Conservation (phyloP, 2,888 invertebrate species). For the Amphipyra berbera region DNA sequence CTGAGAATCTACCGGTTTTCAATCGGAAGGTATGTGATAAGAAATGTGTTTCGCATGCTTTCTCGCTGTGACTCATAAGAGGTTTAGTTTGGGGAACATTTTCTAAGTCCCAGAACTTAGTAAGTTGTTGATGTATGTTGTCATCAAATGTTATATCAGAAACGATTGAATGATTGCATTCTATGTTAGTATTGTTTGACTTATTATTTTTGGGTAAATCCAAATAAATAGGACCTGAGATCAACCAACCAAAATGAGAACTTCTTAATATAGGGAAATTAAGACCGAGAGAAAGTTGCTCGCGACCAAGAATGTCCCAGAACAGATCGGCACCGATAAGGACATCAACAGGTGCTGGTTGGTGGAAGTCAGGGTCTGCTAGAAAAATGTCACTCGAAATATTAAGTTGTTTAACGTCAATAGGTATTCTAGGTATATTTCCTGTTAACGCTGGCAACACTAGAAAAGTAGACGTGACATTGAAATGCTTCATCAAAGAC, state of each 20-base stretch:
- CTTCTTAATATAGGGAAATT: slow-evolving; percentile 22
- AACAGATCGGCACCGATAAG: too few species aligned
- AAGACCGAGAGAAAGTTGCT: slow-evolving; percentile 28
- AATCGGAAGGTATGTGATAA: slow-evolving; percentile 6
- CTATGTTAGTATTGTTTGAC: not conserved
- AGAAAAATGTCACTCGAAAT: too few species aligned
- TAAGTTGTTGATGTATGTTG: slow-evolving; percentile 2
- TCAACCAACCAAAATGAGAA: slow-evolving; percentile 42
- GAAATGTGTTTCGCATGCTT: slow-evolving; percentile 22
- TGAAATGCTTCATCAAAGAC: too few species aligned
- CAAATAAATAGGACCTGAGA: slow-evolving; percentile 34
- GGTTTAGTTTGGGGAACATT: slow-evolving; percentile 3
- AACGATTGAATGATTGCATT: slow-evolving; percentile 4
- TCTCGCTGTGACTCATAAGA: slow-evolving; percentile 1
- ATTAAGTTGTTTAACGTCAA: too few species aligned
- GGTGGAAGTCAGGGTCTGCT: slow-evolving; percentile 37
- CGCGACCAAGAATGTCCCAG: slow-evolving; percentile 36
- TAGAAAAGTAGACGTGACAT: not conserved
- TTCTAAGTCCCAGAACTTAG: slow-evolving; percentile 28
- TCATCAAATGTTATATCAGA: not conserved
- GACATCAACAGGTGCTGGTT: slow-evolving; percentile 32
- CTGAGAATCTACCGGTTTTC: slow-evolving; percentile 24
- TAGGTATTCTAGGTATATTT: not conserved
- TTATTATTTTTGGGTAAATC: too few species aligned
- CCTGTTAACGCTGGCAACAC: slow-evolving; percentile 11